phyloP scores from a whole-genome alignment of 2,797 vertebrate species.

The Thamnophis elegans region DNA sequence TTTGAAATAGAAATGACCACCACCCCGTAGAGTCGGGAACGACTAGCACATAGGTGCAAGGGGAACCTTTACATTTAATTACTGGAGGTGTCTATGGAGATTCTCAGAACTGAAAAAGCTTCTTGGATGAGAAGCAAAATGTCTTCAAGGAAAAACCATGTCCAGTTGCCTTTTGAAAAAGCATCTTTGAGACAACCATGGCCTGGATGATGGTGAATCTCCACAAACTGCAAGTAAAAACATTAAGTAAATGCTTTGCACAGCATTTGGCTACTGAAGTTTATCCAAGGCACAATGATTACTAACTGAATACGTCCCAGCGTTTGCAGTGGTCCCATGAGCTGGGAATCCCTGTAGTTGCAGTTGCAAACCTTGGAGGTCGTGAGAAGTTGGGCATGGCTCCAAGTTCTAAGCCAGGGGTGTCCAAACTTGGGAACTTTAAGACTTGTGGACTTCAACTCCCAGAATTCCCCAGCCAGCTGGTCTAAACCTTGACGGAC shows the following conservation, averaged over 20 bases:
- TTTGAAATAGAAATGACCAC: too few relatives aligned
- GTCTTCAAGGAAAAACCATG: background rate
- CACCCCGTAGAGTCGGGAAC: too few relatives aligned
- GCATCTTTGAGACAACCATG: background rate
- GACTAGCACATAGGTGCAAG: too few relatives aligned
- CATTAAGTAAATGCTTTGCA: background rate
- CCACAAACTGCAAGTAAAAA: background rate
- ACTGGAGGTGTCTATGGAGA: background rate
- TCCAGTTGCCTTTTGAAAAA: background rate
- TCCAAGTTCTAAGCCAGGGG: background rate
- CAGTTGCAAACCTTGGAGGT: background rate
- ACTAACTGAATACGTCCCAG: background rate
- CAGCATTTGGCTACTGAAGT: background rate
- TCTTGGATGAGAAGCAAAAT: background rate
- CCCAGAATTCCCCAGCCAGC: too few relatives aligned
- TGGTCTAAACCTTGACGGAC: background rate
- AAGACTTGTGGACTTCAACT: too few relatives aligned
- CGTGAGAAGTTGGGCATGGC: background rate
- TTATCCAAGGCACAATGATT: background rate
- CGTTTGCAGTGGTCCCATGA: background rate
- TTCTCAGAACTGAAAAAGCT: background rate
- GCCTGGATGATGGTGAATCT: background rate
- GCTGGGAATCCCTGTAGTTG: background rate
- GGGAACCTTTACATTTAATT: background rate
- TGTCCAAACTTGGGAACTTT: too few relatives aligned